phyloP scores from a whole-genome alignment of 2,797 vertebrate species.

The Sebastes diaconus region DNA sequence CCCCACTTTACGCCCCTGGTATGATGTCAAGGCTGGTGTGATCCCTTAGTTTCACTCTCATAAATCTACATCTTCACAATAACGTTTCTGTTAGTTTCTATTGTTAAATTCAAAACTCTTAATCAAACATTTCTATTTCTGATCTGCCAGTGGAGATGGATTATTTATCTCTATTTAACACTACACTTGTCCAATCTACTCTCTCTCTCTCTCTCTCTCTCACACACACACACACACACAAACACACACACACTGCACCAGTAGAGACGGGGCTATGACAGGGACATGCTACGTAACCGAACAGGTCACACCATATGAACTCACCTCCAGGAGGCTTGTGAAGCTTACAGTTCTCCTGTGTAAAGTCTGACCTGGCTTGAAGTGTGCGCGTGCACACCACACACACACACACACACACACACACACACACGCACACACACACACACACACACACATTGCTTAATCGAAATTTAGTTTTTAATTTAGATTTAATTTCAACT shows the following conservation, averaged over 20 bases:
- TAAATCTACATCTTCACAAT: neutral
- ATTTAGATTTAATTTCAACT: neutral
- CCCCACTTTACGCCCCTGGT: neutral
- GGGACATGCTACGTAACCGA: neutral
- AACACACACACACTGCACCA: neutral
- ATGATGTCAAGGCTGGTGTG: neutral
- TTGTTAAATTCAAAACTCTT: neutral
- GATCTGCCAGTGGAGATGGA: neutral
- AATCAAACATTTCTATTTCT: neutral
- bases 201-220: neutral
- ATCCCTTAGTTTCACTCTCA: neutral
- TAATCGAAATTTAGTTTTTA: neutral
- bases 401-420: neutral
- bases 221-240: neutral
- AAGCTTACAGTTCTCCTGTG: slow-evolving; percentile 46
- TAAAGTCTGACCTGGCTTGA: slow-evolving; percentile 36
- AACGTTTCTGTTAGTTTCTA: neutral
- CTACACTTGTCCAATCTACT: neutral
- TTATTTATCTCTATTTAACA: neutral
- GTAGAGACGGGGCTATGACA: neutral
- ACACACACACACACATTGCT: neutral
- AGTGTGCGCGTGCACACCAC: neutral
- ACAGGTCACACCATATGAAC: slow-evolving; percentile 17
- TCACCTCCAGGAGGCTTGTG: slow-evolving; percentile 37
- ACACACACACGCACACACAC: neutral